Evolutionary conservation across 2,113 vertebrate genomes (phyloP).

Genomic region (Paedocypris sp.): DNA sequence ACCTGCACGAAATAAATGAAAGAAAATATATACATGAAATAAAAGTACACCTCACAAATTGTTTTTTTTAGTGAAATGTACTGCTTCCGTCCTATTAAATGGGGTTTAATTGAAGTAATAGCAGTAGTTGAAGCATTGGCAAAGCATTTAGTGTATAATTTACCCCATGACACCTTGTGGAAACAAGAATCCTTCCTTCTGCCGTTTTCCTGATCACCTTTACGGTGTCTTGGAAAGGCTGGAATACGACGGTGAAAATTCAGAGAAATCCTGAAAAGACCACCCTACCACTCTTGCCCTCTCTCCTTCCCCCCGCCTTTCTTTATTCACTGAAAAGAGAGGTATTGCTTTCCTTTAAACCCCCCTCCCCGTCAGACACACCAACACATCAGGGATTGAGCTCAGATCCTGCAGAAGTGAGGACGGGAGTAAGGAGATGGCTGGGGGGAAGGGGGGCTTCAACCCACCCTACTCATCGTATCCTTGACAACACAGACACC

Average conservation of each 20-base stretch:
- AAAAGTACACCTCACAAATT: too few relatives aligned
- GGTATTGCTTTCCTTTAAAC: constrained; percentile 47
- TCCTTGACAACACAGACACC: constrained; percentile 49
- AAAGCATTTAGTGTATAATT: too few relatives aligned
- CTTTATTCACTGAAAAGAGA: constrained; percentile 45
- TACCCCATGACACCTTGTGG: too few relatives aligned
- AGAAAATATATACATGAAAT: too few relatives aligned
- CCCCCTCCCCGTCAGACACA: constrained; percentile 32
- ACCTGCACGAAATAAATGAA: too few relatives aligned
- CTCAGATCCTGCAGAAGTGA: constrained; percentile 53
- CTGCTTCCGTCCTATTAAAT: too few relatives aligned
- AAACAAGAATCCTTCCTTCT: neutral
- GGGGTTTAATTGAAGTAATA: too few relatives aligned
- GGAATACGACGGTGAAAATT: constrained; percentile 15
- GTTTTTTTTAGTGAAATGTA: too few relatives aligned
- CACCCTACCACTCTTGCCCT: constrained; percentile 26
- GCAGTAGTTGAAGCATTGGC: too few relatives aligned
- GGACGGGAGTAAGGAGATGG: constrained; percentile 34
- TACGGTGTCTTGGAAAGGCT: neutral
- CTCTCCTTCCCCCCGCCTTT: constrained; percentile 38
- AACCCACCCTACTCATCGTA: constrained; percentile 27
- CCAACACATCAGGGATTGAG: constrained; percentile 54
- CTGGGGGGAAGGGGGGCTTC: constrained; percentile 17
- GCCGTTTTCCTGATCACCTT: neutral
- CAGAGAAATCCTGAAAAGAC: constrained; percentile 31